Evolutionary conservation across 2,888 invertebrate species (phyloP).

Genomic region (Monoplex corrugatus): DNA sequence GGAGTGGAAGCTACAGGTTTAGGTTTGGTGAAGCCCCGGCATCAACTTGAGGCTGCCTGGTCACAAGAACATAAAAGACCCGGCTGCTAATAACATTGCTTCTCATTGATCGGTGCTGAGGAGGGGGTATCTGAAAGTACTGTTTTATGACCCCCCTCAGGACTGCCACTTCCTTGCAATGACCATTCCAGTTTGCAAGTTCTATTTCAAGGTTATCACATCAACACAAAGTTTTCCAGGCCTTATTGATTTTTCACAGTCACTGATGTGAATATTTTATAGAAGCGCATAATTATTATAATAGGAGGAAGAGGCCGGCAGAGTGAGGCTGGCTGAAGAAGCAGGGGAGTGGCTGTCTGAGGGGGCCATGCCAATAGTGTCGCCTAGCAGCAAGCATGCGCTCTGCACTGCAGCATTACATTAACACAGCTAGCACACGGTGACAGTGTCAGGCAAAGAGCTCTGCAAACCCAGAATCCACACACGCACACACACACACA

Average conservation of each 20-base stretch:
- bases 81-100: conserved; percentile 52
- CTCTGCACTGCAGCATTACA: background rate
- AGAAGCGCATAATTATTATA: conserved; percentile 59
- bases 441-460: background rate
- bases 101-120: conserved; percentile 51
- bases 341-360: conserved; percentile 28
- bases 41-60: conserved; percentile 56
- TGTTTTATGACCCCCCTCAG: background rate
- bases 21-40: conserved; percentile 50
- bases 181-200: background rate
- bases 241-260: conserved; percentile 53
- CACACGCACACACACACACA: background rate
- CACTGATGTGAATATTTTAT: conserved; percentile 61
- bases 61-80: conserved; percentile 53
- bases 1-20: conserved; percentile 47
- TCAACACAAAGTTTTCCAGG: conserved; percentile 47
- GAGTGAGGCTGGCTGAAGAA: conserved; percentile 46
- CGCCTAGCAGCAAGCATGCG: conserved; percentile 33
- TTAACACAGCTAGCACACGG: background rate
- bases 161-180: background rate
- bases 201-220: conserved; percentile 3
- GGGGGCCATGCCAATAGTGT: conserved; percentile 25
- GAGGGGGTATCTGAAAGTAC: conserved; percentile 6
- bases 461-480: background rate
- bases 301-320: conserved; percentile 54